Evolutionary conservation across 2,113 vertebrate genomes (phyloP).

Genomic region (Syrmaticus mikado): DNA sequence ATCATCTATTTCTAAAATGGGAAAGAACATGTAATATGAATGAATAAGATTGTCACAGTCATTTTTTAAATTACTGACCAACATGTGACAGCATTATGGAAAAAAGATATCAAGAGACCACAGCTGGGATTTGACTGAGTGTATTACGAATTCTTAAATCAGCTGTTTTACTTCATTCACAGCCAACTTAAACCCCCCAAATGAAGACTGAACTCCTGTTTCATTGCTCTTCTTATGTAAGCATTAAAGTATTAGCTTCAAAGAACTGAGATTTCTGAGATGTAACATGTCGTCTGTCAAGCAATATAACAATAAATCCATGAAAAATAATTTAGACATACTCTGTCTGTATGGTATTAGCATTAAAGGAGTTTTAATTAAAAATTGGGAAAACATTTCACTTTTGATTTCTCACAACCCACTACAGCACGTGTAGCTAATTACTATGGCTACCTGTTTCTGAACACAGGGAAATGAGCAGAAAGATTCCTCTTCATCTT

Average conservation of each 20-base stretch:
- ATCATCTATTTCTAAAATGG: neutral
- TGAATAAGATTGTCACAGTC: neutral
- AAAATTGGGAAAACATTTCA: neutral
- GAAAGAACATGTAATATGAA: neutral
- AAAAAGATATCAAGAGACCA: neutral
- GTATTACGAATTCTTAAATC: neutral
- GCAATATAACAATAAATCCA: neutral
- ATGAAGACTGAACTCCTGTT: neutral
- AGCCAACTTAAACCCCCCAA: neutral
- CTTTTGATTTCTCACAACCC: neutral
- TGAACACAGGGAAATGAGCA: neutral
- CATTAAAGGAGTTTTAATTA: neutral
- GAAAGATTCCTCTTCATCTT: neutral
- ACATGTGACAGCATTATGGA: neutral
- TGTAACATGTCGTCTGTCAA: neutral
- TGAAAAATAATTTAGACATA: neutral
- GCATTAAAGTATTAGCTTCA: neutral
- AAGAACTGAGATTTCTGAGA: neutral
- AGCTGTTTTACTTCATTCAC: neutral
- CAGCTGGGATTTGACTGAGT: neutral
- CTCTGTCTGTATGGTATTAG: neutral
- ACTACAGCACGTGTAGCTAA: accelerated
- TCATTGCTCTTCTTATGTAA: neutral
- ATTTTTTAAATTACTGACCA: neutral
- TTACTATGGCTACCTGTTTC: neutral